Conservation (phyloP, 2,797 vertebrate species). For the Clangula hyemalis region DNA sequence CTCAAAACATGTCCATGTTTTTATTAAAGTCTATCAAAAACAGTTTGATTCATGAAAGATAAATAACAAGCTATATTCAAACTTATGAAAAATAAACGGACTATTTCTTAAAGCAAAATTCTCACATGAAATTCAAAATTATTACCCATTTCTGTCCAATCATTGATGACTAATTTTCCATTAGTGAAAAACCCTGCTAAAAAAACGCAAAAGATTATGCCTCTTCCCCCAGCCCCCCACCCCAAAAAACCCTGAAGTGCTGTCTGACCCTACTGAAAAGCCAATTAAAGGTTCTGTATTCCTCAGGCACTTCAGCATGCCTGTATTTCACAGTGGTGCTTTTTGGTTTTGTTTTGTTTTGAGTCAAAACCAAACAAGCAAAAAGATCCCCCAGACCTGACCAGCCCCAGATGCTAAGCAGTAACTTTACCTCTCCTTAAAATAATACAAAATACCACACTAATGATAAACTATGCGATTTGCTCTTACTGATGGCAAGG, state of each 20-base stretch:
- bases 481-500: slow-evolving; percentile 60
- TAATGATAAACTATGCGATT: slow-evolving; percentile 48
- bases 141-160: background rate
- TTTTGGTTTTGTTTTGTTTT: background rate
- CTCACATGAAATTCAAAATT: slow-evolving; percentile 26
- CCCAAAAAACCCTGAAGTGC: background rate
- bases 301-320: background rate
- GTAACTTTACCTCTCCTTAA: background rate
- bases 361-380: background rate
- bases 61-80: background rate
- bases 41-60: background rate
- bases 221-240: no score
- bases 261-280: background rate
- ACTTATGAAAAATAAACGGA: slow-evolving; percentile 19
- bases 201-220: background rate
- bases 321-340: background rate
- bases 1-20: background rate
- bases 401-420: background rate
- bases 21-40: background rate
- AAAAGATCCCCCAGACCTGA: background rate
- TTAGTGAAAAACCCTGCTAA: background rate
- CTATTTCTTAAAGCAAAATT: slow-evolving; percentile 32
- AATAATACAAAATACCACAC: slow-evolving; percentile 33
- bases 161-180: background rate
- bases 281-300: background rate